Conservation (phyloP, 2,113 vertebrate species). For the Cromileptes altivelis region DNA sequence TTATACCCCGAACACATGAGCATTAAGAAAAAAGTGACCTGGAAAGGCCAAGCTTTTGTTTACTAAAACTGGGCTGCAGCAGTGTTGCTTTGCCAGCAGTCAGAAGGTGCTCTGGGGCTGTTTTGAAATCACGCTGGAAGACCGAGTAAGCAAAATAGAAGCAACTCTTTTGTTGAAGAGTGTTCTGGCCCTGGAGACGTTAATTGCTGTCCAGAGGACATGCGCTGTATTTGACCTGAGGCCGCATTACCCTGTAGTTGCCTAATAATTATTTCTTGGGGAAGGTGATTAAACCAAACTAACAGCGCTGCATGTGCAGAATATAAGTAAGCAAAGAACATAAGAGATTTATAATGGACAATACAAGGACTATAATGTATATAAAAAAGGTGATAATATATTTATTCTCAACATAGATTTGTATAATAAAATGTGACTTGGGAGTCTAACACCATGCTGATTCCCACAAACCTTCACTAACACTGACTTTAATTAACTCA, state of each 20-base stretch:
- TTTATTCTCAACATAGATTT: slow-evolving; percentile 10
- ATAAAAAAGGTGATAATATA: slow-evolving; percentile 3
- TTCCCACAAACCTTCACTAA: background rate
- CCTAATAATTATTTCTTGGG: slow-evolving; percentile 52
- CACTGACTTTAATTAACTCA: slow-evolving; percentile 35
- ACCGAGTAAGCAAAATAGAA: slow-evolving; percentile 54
- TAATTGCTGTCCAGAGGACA: slow-evolving; percentile 62
- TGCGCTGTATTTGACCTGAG: slow-evolving; percentile 59
- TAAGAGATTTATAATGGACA: background rate
- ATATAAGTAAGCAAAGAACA: background rate
- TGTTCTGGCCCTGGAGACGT: slow-evolving; percentile 43
- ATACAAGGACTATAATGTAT: background rate
- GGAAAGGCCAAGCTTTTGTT: slow-evolving; percentile 42
- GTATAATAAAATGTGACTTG: background rate
- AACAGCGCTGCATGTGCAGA: background rate
- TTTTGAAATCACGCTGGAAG: slow-evolving; percentile 58
- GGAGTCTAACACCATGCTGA: background rate
- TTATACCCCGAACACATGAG: slow-evolving; percentile 15
- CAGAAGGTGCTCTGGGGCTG: slow-evolving; percentile 52
- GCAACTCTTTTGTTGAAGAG: slow-evolving; percentile 26
- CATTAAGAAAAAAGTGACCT: slow-evolving; percentile 14
- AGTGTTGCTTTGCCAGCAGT: slow-evolving; percentile 54
- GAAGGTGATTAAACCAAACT: slow-evolving; percentile 31
- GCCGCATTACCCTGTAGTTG: slow-evolving; percentile 37
- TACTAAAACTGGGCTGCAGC: slow-evolving; percentile 19